Percentiles rank a stretch among this genome's conserved stretches.
Evolutionary conservation across 2,888 invertebrate species (phyloP).

Genomic region (Pammene fasciana): DNA sequence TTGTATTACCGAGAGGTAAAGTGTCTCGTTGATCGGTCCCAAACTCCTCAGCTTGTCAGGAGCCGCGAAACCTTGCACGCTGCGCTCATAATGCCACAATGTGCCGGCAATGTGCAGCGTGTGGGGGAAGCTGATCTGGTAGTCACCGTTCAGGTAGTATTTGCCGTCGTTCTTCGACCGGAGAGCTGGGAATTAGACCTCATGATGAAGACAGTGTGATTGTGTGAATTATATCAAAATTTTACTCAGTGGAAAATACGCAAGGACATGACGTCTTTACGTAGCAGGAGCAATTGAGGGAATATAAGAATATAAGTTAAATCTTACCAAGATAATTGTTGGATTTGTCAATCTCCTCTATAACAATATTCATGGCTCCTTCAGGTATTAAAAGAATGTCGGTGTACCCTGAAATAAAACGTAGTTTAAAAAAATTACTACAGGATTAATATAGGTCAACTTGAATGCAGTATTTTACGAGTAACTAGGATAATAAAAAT

Average conservation of each 20-base stretch:
- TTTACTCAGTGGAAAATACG: too few species aligned
- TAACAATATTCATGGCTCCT: constrained; percentile 95
- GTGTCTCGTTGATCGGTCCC: constrained; percentile 95
- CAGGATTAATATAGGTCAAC: too few species aligned
- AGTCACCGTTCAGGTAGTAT: constrained; percentile 97
- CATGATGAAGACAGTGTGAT: neutral
- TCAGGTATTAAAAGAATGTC: constrained; percentile 95
- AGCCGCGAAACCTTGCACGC: constrained; percentile 90
- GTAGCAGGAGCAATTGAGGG: too few species aligned
- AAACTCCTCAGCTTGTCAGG: constrained; percentile 92
- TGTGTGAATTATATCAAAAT: too few species aligned
- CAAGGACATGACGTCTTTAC: too few species aligned
- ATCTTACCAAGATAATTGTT: constrained; percentile 94
- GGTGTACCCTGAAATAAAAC: constrained; percentile 89
- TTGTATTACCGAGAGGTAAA: constrained; percentile 89
- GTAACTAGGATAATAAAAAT: too few species aligned
- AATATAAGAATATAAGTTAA: neutral
- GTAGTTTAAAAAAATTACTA: too few species aligned
- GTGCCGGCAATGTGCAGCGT: constrained; percentile 91
- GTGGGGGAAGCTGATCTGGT: constrained; percentile 95
- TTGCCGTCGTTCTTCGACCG: constrained; percentile 89
- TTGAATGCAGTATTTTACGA: too few species aligned
- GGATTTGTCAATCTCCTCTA: constrained; percentile 90
- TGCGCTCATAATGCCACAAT: constrained; percentile 94
- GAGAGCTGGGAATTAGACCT: constrained; percentile 83